These are phyloP conservation scores for Chamaetylas fuelleborni DNA, from an alignment of 2,113 vertebrate species.

Conservation along the genomic window DNA sequence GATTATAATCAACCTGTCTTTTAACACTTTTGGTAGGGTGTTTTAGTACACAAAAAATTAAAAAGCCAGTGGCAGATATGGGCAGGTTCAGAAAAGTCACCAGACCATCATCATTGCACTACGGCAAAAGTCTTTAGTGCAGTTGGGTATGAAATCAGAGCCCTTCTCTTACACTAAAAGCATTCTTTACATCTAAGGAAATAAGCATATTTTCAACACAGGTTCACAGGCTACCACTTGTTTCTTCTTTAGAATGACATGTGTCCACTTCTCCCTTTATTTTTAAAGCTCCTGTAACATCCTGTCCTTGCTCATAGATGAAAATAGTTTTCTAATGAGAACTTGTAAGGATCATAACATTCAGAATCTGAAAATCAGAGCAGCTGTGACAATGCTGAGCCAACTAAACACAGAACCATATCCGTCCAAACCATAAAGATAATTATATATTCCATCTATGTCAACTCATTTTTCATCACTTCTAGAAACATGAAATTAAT, in stretches of 20 bases:
- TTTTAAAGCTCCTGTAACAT: background rate
- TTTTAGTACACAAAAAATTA: background rate
- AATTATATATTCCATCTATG: background rate
- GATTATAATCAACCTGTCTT: background rate
- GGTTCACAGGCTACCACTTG: background rate
- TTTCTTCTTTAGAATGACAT: background rate
- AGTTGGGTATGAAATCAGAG: background rate
- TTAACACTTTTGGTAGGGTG: background rate
- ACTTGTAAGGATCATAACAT: background rate
- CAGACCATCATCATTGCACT: background rate
- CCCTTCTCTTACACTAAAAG: background rate
- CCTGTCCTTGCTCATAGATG: background rate
- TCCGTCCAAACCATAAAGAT: background rate
- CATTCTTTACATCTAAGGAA: background rate
- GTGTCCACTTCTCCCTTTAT: background rate
- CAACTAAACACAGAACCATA: background rate
- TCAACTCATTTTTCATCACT: slow-evolving; percentile 8
- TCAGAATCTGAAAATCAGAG: background rate
- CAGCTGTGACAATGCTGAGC: background rate
- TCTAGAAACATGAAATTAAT: background rate
- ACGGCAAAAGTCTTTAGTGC: background rate
- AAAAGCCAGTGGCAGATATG: background rate
- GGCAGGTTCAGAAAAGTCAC: background rate
- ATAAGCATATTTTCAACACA: background rate
- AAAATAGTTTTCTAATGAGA: background rate